Evolutionary conservation across 2,797 vertebrate species (phyloP).

Genomic region (Cirrhinus mrigala): DNA sequence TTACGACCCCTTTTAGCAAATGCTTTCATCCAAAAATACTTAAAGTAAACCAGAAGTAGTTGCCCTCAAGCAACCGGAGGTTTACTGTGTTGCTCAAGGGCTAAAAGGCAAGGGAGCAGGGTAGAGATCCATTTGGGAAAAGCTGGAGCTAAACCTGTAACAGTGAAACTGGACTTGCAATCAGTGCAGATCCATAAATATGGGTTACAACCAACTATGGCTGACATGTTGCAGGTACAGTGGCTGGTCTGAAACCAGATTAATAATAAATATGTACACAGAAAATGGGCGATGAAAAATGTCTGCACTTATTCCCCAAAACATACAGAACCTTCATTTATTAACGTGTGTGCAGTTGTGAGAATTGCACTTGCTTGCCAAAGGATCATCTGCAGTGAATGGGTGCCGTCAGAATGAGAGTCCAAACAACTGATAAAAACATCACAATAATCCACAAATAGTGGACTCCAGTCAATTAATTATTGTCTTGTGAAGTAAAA

Average conservation of each 20-base stretch:
- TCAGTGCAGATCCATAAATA: not conserved
- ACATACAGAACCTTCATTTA: too few species aligned
- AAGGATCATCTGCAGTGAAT: too few species aligned
- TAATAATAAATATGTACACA: not conserved
- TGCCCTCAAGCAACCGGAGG: not conserved
- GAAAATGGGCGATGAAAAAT: not conserved
- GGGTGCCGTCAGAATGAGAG: not conserved
- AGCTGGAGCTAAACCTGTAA: not conserved
- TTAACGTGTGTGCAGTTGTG: too few species aligned
- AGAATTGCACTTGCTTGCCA: too few species aligned
- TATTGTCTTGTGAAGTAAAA: not conserved
- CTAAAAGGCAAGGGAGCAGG: not conserved
- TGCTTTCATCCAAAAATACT: constrained; percentile 27
- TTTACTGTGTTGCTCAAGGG: not conserved
- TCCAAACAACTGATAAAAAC: not conserved
- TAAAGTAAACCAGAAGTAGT: not conserved
- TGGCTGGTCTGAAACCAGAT: not conserved
- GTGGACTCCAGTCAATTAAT: not conserved
- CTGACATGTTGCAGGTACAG: not conserved
- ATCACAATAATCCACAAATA: not conserved
- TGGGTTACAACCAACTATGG: not conserved
- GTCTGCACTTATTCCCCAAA: too few species aligned
- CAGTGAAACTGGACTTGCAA: not conserved
- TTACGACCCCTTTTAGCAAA: not conserved
- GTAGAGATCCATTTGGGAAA: not conserved